Conservation (phyloP, 2,113 vertebrate genomes). For the Australoheros scitulus region DNA sequence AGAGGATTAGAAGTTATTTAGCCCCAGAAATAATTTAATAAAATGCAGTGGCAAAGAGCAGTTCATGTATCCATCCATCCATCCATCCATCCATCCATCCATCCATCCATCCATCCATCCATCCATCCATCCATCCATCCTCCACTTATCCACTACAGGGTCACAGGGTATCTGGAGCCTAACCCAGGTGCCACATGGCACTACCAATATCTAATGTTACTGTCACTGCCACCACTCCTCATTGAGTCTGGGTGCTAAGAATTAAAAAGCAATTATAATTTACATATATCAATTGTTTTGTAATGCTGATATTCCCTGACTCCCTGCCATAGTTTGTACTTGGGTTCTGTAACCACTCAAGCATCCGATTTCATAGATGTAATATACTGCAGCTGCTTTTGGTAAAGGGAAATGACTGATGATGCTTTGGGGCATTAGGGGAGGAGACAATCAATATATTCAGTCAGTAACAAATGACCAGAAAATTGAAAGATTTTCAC, state of each 20-base stretch:
- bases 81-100: background rate
- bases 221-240: slow-evolving; percentile 3
- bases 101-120: background rate
- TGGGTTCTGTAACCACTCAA: background rate
- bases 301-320: slow-evolving; percentile 17
- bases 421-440: slow-evolving; percentile 1
- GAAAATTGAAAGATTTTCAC: slow-evolving; percentile 39
- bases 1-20: background rate
- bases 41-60: background rate
- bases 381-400: background rate
- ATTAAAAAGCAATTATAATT: slow-evolving; percentile 10
- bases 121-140: too few relatives aligned
- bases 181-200: too few relatives aligned
- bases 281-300: background rate
- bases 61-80: background rate
- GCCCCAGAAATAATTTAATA: background rate
- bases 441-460: slow-evolving; percentile 34
- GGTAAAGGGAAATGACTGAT: slow-evolving; percentile 13
- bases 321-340: slow-evolving; percentile 18
- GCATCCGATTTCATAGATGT: background rate
- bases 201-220: background rate
- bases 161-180: too few relatives aligned
- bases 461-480: slow-evolving; percentile 24
- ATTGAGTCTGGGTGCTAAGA: background rate
- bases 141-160: too few relatives aligned